Base-by-base conservation (phyloP, 2,113 vertebrate genomes). In the Nesoenas mayeri region DNA sequence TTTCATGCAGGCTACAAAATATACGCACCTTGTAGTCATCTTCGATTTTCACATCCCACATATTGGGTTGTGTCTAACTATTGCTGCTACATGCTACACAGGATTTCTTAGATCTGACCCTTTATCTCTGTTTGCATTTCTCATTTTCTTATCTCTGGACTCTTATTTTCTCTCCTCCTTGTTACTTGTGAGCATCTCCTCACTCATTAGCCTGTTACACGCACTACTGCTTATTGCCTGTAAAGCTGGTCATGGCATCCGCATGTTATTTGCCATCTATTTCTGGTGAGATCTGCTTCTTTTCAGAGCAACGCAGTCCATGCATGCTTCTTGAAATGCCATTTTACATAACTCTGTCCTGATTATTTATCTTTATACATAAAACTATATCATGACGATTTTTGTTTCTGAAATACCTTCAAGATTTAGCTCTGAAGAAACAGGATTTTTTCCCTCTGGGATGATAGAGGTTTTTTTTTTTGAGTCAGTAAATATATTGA, bases 41-140 rank as follows among this genome's bases (percentile, higher is more conserved):
- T 93, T 74, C 71, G 82, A 71, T 73, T 90, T 85, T 85, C 61
- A 74, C 28, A 44, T 83, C 18, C 29, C 50, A 11, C n/a, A 5
- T 40, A 25, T 56, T 8, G 26, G 51, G 42, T 64, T 80, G 26
- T 77, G 40, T 61, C 12, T 58, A 61, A 32, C 36, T 54, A 22
- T 58, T 87, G 21, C 60, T 83, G 48, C 64, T 42, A 2, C 42
- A 89, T 91, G 50, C 84, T 65, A 26, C 0, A 3, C 16, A 48
- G 51, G 21, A n/a, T 88, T 96, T 83, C 60, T 92, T 58, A 74
- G 67, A 80, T 91, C 69, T 81, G 71, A 11, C 11, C 42, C 74
- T 89, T 96, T 89, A 78, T 84, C 51, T 94, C 47, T 84, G 32
- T 80, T 79, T 79, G n/a, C 40, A 28, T 86, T 80, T 86, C 77